Evolutionary conservation across 2,113 vertebrate species (phyloP), one percentile per base, ranked within the genome.

Genomic region (Aphyosemion australe): DNA sequence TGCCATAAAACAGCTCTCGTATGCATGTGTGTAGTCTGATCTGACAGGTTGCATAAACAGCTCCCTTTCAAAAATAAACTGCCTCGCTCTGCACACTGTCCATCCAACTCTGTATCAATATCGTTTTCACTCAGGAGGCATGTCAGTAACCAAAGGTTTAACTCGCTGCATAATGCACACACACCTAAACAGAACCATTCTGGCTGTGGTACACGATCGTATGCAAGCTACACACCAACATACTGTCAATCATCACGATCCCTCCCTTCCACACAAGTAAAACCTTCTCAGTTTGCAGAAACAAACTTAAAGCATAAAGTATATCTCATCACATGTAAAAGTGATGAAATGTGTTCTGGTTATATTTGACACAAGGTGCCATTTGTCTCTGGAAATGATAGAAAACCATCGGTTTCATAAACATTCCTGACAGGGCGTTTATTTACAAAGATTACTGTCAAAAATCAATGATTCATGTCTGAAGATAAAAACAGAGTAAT

Each of bases 41-140:
- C 31, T 26, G 75, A 75, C 66, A 75, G 65, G 59, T 64, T 80
- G 74, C 60, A 52, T 37, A 76, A 83, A 78, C 58, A 53, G 57
- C 46, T 48, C 50, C 32, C 9, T 20, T 65, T 75, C 70, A 75
- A 51, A 75, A 62, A 64, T 37, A 88, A 55, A 82, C 62, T 49
- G 65, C 61, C 59, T 67, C 56, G n/a, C 65, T 74, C 65, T 55
- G 63, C 66, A 65, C 58, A 45, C 21, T 58, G 59, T 19, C n/a
- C 32, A 65, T 66, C 49, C 76, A 62, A 53, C 61, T 73, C 65
- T 46, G 65, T 69, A 71, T 71, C 70, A 76, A 64, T 74, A 79
- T 78, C 61, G 34, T 49, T 80, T 86, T 78, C 72, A 69, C 74
- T 64, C 59, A 72, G 66, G 82, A 61, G 59, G 15, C 49, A 31